phyloP scores from a whole-genome alignment of 1,140 invertebrate species.

The Nomia melanderi region DNA sequence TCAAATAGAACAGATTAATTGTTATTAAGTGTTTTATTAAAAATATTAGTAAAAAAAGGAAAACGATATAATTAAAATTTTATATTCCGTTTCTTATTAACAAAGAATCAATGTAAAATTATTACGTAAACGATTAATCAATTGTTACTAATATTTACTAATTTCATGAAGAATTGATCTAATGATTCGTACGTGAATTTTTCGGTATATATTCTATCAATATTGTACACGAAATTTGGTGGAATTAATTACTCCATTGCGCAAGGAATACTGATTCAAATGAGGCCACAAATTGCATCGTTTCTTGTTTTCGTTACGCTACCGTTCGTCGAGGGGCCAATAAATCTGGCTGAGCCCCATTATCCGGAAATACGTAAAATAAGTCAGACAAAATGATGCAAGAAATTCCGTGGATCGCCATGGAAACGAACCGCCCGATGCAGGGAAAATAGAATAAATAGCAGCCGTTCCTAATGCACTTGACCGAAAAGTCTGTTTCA shows the following conservation, averaged over 20 bases:
- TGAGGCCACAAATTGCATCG: background rate
- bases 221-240: background rate
- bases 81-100: background rate
- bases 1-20: background rate
- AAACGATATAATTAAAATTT: background rate
- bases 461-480: conserved; percentile 25
- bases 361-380: conserved; percentile 26
- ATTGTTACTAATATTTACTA: background rate
- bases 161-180: background rate
- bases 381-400: conserved; percentile 19
- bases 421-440: background rate
- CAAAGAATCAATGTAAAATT: background rate
- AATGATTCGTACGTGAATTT: no score
- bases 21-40: background rate
- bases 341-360: conserved; percentile 27
- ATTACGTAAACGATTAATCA: background rate
- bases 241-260: background rate
- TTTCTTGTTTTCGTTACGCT: conserved; percentile 4
- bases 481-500: conserved; percentile 47
- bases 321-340: background rate
- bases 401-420: conserved; percentile 2
- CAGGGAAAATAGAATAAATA: background rate
- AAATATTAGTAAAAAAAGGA: background rate
- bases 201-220: no score
- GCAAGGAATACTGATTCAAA: background rate